Evolutionary conservation across 2,888 invertebrate species (phyloP).

Genomic region (Luperina nickerlii): DNA sequence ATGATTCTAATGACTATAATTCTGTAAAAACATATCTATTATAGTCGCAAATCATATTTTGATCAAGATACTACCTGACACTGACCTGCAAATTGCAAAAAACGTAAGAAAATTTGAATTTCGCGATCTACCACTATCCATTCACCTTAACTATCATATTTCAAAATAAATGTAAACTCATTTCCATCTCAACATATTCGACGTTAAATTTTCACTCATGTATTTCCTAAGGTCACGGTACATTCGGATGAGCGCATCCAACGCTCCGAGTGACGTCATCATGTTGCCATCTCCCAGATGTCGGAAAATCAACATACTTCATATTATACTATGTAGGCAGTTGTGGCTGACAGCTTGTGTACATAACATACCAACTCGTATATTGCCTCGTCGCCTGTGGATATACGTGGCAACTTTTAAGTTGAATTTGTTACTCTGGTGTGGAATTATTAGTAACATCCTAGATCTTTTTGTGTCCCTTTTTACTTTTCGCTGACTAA

Average conservation of each 20-base stretch:
- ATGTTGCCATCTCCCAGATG: constrained; percentile 44
- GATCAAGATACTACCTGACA: too few species aligned
- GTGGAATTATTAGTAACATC: background rate
- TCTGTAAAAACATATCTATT: too few species aligned
- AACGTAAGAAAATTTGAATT: too few species aligned
- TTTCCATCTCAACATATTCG: constrained; percentile 12
- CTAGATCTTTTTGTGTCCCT: background rate
- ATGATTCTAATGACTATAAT: too few species aligned
- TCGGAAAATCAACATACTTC: constrained; percentile 45
- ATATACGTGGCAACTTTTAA: background rate
- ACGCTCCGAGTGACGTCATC: constrained; percentile 52
- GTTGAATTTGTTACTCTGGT: background rate
- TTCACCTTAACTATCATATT: background rate
- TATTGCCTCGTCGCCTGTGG: background rate
- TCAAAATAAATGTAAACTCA: constrained; percentile 3
- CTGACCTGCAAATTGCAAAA: too few species aligned
- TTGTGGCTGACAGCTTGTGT: constrained; percentile 9
- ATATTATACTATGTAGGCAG: constrained; percentile 25
- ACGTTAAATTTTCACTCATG: constrained; percentile 36
- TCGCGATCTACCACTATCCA: too few species aligned
- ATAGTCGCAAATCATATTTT: too few species aligned
- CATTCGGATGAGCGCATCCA: constrained; percentile 48
- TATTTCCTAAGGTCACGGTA: constrained; percentile 53
- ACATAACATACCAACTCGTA: background rate
- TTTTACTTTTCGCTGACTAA: background rate